Base-by-base conservation (phyloP, 2,888 invertebrate genomes). In the Ichneumoninae sp. region DNA sequence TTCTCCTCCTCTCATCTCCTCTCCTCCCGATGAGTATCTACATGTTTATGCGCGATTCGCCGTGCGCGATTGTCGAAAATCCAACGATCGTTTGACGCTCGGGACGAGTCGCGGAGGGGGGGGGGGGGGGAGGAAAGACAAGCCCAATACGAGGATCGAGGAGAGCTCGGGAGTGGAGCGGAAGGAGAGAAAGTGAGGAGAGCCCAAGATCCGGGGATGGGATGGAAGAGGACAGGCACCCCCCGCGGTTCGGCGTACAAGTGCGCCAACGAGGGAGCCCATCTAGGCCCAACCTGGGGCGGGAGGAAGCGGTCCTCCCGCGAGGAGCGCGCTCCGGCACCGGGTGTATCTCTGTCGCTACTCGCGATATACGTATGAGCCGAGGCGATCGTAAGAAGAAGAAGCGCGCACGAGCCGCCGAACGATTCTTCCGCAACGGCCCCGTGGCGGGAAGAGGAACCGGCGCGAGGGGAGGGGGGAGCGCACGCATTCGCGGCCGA, bases 221-320 rank as follows among this genome's bases (percentile, higher is more conserved):
- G 71, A 82, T 85, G 80, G 78, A 86, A 84, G 89, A 85, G 86
- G 87, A 85, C 87, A 88, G 87, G 83, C 78, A 85, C 89, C 90
- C 89, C 90, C 91, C 66, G 90, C 82, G 87, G 90, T 88, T 89
- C 86, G 68, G 69, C 84, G 89, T 88, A 89, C 89, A 88, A 89
- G 88, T 87, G 89, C 88, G 75, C 71, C 84, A 68, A 52, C 54
- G 30, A 82, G 60, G 84, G 68, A 60, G 80, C 69, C 80, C 82
- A 57, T 36, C 50, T 62, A n/a, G 65, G 30, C 78, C 69, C 80
- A 79, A 26, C 22, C 50, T 50, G 22, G 50, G 13, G 22, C 22
- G n/a, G 47, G 50, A 36, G 50, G n/a, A 76, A 40, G 36, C 33
- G 30, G 33, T 36, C 16, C 62, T 2, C 16, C 57, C 47, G 44